A percentile compares a stretch with the other conserved stretches of the same genome.
phyloP scores from a whole-genome alignment of 2,113 vertebrate genomes.

The Beaufortia kweichowensis region DNA sequence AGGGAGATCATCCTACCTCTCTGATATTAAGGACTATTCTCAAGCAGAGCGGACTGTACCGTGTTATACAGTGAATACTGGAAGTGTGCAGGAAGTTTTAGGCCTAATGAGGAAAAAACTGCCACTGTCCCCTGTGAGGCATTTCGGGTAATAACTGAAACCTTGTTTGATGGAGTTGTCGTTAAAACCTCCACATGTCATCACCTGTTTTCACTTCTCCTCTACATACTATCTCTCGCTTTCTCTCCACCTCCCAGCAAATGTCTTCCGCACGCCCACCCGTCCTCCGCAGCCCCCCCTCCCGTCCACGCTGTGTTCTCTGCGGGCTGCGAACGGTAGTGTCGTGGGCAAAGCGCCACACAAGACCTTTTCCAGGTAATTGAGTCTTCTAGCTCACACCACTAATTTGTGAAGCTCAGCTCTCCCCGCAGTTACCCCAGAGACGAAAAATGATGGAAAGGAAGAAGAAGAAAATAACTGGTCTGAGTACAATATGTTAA shows the following conservation, averaged over 20 bases:
- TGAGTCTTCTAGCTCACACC: conserved; percentile 72
- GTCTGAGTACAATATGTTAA: conserved; percentile 73
- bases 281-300: too few relatives aligned
- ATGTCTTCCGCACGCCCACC: conserved; percentile 29
- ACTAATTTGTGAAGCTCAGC: conserved; percentile 71
- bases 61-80: conserved; percentile 40
- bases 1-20: conserved; percentile 63
- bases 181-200: conserved; percentile 37
- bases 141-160: conserved; percentile 35
- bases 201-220: conserved; percentile 29
- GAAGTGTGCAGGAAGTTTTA: conserved; percentile 46
- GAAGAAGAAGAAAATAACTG: conserved; percentile 61
- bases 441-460: conserved; percentile 61
- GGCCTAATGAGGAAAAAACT: conserved; percentile 34
- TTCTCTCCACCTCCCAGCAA: conserved; percentile 31
- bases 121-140: conserved; percentile 36
- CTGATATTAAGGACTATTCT: conserved; percentile 64
- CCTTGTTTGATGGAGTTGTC: conserved; percentile 34
- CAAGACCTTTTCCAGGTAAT: conserved; percentile 75
- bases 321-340: conserved; percentile 20
- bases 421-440: conserved; percentile 65
- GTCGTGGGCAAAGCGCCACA: conserved; percentile 37
- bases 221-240: conserved; percentile 7
- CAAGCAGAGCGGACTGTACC: conserved; percentile 44
- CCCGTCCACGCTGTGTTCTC: neutral